These are phyloP conservation scores for Trachelus iudaicus DNA, from an alignment of 2,888 invertebrate species.

Conservation along the genomic window DNA sequence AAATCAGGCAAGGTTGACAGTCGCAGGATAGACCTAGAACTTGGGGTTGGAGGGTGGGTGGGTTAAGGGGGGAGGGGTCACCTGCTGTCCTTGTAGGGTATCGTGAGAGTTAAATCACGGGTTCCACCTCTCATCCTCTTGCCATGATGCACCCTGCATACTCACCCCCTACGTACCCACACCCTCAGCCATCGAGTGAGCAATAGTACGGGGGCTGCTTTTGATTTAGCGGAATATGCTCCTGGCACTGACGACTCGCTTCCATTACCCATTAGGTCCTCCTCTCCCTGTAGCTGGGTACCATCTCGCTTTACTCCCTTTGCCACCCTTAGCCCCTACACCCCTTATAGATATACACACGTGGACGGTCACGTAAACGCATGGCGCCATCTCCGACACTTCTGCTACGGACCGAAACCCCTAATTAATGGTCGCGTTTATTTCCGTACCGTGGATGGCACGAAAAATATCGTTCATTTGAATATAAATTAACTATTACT, in stretches of 20 bases:
- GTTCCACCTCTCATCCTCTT: conserved; percentile 10
- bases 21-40: conserved; percentile 32
- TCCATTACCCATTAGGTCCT: conserved; percentile 44
- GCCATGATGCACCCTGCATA: neutral
- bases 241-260: conserved; percentile 60
- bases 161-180: neutral
- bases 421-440: conserved; percentile 52
- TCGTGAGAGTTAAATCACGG: conserved; percentile 40
- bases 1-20: conserved; percentile 43
- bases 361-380: neutral
- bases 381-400: conserved; percentile 21
- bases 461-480: conserved; percentile 49
- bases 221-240: conserved; percentile 63
- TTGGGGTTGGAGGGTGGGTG: too few relatives aligned
- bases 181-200: conserved; percentile 19
- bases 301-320: neutral
- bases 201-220: conserved; percentile 49
- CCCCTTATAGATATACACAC: neutral
- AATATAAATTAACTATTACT: conserved; percentile 38
- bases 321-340: conserved; percentile 18
- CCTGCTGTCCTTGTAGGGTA: conserved; percentile 44
- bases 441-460: conserved; percentile 29
- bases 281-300: conserved; percentile 14
- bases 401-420: conserved; percentile 28
- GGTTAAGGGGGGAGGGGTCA: conserved; percentile 39